A percentile compares a stretch with the other conserved stretches of the same genome.
Evolutionary conservation across 2,888 invertebrate species (phyloP).

Genomic region (Pocota personata): DNA sequence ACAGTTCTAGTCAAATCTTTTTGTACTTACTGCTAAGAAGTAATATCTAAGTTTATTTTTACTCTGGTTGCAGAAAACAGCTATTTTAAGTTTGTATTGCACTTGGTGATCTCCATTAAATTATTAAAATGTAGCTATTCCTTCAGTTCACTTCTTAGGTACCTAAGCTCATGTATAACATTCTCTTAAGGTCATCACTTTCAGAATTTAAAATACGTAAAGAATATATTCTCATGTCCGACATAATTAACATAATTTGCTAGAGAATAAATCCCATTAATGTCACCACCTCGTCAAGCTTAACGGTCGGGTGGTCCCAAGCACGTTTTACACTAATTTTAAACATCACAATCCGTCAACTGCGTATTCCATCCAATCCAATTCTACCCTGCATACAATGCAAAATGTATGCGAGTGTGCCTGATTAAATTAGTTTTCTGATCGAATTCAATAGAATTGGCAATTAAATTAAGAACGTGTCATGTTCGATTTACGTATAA

Average conservation of each 20-base stretch:
- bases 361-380: conserved; percentile 27
- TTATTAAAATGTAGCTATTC: too few relatives aligned
- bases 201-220: neutral
- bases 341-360: conserved; percentile 59
- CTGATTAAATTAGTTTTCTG: conserved; percentile 65
- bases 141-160: too few relatives aligned
- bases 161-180: neutral
- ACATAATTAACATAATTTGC: conserved; percentile 35
- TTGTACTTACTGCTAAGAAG: too few relatives aligned
- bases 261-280: conserved; percentile 51
- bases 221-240: conserved; percentile 8
- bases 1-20: too few relatives aligned
- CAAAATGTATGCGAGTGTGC: conserved; percentile 38
- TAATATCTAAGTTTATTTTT: too few relatives aligned
- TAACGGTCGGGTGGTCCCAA: conserved; percentile 23
- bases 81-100: too few relatives aligned
- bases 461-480: conserved; percentile 74
- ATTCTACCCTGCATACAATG: conserved; percentile 9
- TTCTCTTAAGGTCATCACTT: neutral
- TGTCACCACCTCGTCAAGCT: conserved; percentile 45
- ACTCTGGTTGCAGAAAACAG: too few relatives aligned
- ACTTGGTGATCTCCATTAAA: too few relatives aligned
- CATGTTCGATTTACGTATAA: conserved; percentile 72
- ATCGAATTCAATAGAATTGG: conserved; percentile 71
- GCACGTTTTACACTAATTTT: conserved; percentile 45